Conservation (phyloP, 1,140 invertebrate species). For the Lepidurus apus region DNA sequence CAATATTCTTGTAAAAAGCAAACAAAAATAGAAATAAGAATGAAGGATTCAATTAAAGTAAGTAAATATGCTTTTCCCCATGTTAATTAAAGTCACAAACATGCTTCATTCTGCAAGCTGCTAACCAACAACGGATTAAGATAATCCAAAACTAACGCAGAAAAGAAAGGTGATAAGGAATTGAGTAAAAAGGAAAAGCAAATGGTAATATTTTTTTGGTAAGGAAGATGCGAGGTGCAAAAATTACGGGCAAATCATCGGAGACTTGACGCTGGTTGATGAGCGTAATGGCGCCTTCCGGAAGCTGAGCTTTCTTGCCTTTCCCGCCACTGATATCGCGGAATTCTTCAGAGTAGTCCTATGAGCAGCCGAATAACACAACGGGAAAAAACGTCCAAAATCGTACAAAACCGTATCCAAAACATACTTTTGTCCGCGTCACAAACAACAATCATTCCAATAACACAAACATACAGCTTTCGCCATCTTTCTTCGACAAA, state of each 20-base stretch:
- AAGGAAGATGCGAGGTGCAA: background rate
- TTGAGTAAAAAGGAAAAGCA: background rate
- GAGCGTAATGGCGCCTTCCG: constrained; percentile 86
- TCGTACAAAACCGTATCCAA: background rate
- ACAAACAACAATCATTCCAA: background rate
- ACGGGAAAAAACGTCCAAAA: background rate
- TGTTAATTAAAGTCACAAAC: too few species aligned
- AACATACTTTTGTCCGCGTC: background rate
- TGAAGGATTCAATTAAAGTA: too few species aligned
- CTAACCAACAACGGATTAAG: too few species aligned
- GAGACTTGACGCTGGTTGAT: constrained; percentile 92
- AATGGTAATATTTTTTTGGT: background rate
- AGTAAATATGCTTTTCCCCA: too few species aligned
- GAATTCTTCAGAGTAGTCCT: constrained; percentile 96
- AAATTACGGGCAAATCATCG: constrained; percentile 84
- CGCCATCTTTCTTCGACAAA: background rate
- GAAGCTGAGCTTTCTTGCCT: constrained; percentile 83
- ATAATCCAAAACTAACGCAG: constrained; percentile 20
- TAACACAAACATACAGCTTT: too few species aligned
- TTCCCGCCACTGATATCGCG: constrained; percentile 79
- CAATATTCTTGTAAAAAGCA: background rate
- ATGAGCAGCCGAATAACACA: constrained; percentile 38
- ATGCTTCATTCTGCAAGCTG: too few species aligned
- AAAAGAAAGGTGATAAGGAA: background rate
- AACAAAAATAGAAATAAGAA: too few species aligned